Percentiles rank a stretch among this genome's conserved stretches.
Conservation (phyloP, 2,113 vertebrate genomes). For the Anser cygnoides region DNA sequence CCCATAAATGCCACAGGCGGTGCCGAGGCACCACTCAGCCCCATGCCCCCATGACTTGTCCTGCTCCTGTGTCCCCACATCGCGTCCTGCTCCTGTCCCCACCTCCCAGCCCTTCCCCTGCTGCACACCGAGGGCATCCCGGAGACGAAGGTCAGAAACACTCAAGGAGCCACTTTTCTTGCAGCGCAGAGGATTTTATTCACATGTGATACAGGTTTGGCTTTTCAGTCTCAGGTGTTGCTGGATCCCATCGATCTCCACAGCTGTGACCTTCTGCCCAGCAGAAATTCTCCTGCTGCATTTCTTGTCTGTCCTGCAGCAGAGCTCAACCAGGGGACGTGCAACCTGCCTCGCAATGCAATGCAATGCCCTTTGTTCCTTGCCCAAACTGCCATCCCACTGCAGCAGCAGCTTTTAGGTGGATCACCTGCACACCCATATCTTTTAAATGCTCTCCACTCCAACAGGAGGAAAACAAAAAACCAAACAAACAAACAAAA, state of each 20-base stretch:
- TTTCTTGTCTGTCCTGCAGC: not conserved
- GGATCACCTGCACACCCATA: not conserved
- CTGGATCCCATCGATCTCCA: not conserved
- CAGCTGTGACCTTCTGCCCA: not conserved
- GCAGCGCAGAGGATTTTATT: conserved; percentile 2
- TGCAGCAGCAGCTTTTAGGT: not conserved
- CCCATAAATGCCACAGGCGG: not conserved
- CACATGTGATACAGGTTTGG: accelerated
- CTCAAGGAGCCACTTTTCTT: not conserved
- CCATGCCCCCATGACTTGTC: accelerated
- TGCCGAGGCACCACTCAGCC: not conserved
- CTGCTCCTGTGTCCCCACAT: not conserved
- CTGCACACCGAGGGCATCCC: accelerated
- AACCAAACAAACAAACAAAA: too few species aligned
- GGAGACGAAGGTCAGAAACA: not conserved
- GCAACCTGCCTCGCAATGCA: accelerated
- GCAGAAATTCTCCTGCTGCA: accelerated
- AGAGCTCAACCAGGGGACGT: not conserved
- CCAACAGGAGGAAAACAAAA: not conserved
- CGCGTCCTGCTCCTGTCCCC: not conserved
- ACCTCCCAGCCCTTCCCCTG: not conserved
- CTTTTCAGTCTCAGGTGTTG: not conserved
- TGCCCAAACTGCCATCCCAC: not conserved
- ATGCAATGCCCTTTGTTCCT: not conserved
- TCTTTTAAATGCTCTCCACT: not conserved